phyloP scores from a whole-genome alignment of 2,113 vertebrate genomes.

The Lophotis ruficrista region DNA sequence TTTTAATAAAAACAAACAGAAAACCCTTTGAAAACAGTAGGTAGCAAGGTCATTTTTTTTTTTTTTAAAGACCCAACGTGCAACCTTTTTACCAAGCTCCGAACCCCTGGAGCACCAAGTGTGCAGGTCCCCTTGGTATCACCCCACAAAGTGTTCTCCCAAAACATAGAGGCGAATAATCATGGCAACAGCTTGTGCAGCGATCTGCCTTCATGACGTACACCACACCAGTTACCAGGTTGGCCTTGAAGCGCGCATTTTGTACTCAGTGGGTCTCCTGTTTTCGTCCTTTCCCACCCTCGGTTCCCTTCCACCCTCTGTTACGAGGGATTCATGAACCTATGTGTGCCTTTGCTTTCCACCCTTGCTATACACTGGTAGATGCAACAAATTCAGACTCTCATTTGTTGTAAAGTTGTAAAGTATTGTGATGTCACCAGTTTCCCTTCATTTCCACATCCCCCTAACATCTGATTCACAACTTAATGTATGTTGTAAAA shows the following conservation, averaged over 20 bases:
- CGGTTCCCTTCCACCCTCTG: slow-evolving; percentile 9
- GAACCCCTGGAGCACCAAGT: neutral
- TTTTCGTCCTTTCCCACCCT: neutral
- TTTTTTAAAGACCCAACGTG: neutral
- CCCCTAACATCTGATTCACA: slow-evolving; percentile 94
- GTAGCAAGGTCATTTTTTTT: slow-evolving; percentile 9
- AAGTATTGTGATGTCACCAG: slow-evolving; percentile 94
- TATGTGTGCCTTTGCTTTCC: slow-evolving; percentile 95
- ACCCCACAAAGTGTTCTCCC: neutral
- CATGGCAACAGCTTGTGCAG: slow-evolving; percentile 16
- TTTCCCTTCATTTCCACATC: slow-evolving; percentile 87
- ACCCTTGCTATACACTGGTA: slow-evolving; percentile 88
- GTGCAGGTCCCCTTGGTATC: neutral
- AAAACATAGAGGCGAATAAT: neutral
- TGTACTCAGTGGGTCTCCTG: slow-evolving; percentile 33
- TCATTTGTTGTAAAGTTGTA: slow-evolving; percentile 94
- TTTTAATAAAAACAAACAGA: slow-evolving; percentile 40
- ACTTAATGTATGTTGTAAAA: slow-evolving; percentile 94
- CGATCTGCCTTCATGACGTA: neutral
- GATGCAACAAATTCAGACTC: slow-evolving; percentile 81
- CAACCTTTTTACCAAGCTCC: slow-evolving; percentile 5
- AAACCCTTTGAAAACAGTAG: slow-evolving; percentile 45
- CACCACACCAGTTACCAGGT: neutral
- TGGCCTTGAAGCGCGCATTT: slow-evolving; percentile 39
- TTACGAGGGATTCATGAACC: slow-evolving; percentile 67